Base-by-base conservation (phyloP, 2,888 invertebrate species). In the Hermodice carunculata region DNA sequence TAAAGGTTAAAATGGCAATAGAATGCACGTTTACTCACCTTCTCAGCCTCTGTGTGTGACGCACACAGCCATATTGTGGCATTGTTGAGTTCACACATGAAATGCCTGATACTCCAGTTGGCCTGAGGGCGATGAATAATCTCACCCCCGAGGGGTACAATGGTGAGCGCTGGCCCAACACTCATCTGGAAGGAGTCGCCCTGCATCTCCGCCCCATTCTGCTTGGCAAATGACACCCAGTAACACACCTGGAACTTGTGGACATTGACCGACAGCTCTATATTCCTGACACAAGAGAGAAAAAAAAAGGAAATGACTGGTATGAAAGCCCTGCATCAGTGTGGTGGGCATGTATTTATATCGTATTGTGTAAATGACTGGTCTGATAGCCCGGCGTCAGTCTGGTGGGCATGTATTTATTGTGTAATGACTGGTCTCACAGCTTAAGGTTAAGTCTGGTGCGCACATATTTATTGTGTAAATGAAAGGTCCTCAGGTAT, bases 141-240 rank as follows among this genome's bases (percentile, higher is more conserved):
- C 0, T 93, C 94, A 86, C 95, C 96, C 64, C 91, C 91, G 8
- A 92, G 88, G 0, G 92, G 90, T 51, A 91, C 90, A 19, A 96
- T 87, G 34, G 42, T 24, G 22, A 54, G 53, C 19, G 48, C 51
- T 0, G 52, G 34, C 17, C 68, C 69, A 11, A 67, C 37, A 14
- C 78, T 75, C 53, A 85, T 68, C 29, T 71, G 71, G 64, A 86
- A 79, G 6, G 78, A 71, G 24, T 79, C 80, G 3, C 83, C 79
- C 19, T 75, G 65, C 56, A 85, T 76, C 57, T 84, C 81, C 2
- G 78, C 75, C 4, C 98, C 98, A 67, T 94, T 91, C 82, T 96
- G 96, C 89, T 94, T 92, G 0, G 96, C 94, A 76, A 95, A 97
- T 0, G 98, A 98, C 90, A 98, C 96, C 98, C 98, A 98, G 87